Evolutionary conservation across 2,113 vertebrate species (phyloP).

Genomic region (Lepus europaeus): DNA sequence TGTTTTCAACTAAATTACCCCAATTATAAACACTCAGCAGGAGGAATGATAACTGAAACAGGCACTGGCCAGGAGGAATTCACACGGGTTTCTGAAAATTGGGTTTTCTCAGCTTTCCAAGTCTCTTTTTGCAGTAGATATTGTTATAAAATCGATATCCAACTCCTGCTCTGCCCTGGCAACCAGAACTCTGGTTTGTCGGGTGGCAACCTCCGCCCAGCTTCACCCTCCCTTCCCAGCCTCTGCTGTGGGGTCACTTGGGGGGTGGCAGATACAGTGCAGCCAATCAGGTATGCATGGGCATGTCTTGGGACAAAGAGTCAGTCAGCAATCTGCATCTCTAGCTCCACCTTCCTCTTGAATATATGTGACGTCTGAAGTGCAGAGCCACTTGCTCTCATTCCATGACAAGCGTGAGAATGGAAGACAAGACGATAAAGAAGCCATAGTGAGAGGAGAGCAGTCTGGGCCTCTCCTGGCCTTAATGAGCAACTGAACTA

Average conservation of each 20-base stretch:
- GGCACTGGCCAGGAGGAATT: not conserved
- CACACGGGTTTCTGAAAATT: not conserved
- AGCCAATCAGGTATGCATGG: not conserved
- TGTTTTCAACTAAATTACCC: not conserved
- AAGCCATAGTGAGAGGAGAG: not conserved
- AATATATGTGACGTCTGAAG: not conserved
- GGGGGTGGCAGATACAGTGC: not conserved
- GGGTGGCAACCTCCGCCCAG: not conserved
- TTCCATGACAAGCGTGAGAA: not conserved
- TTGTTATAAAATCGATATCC: not conserved
- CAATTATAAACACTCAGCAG: not conserved
- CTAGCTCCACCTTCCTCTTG: not conserved
- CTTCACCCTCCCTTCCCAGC: not conserved
- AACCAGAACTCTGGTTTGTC: not conserved
- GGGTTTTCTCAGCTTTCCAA: not conserved
- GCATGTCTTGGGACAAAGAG: not conserved
- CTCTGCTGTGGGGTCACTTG: not conserved
- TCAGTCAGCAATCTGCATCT: accelerated
- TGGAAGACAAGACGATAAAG: not conserved
- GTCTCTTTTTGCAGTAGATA: not conserved
- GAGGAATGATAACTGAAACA: not conserved
- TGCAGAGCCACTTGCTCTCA: not conserved
- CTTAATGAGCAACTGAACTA: not conserved
- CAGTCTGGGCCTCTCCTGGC: not conserved
- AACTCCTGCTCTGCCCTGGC: not conserved